Conservation (phyloP, 2,113 vertebrate species). For the Henicopernis longicauda region DNA sequence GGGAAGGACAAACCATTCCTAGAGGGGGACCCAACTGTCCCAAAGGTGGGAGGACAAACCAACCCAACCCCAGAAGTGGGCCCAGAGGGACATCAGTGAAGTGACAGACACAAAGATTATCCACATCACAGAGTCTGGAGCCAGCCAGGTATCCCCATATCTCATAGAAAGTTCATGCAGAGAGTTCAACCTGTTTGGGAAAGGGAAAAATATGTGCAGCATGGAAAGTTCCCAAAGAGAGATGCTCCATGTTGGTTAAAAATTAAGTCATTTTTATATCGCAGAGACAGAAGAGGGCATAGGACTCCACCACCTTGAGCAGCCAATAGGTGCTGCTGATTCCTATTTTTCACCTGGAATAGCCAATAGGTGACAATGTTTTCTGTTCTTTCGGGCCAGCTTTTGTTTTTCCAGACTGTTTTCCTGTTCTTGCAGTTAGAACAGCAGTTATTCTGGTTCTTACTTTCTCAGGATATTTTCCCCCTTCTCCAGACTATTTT, state of each 20-base stretch:
- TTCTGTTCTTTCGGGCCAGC: neutral
- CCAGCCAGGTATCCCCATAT: neutral
- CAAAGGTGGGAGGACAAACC: neutral
- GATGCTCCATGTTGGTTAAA: neutral
- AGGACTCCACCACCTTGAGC: neutral
- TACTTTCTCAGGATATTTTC: neutral
- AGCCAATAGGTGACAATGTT: neutral
- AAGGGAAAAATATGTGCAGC: neutral
- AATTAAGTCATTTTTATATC: neutral
- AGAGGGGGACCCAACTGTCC: neutral
- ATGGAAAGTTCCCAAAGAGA: neutral
- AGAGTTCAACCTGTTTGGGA: no score
- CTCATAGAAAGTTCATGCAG: neutral
- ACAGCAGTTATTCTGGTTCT: neutral
- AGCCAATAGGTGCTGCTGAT: neutral
- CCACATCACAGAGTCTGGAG: neutral
- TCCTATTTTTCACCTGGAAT: no score
- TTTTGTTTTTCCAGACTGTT: neutral
- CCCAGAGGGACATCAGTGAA: neutral
- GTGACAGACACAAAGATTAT: neutral
- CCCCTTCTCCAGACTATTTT: neutral
- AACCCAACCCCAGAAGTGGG: neutral
- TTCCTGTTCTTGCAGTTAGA: neutral
- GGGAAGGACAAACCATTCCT: neutral
- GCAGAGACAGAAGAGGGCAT: neutral